Base-by-base conservation (phyloP, 1,140 invertebrate genomes). In the Drosophila sp. region DNA sequence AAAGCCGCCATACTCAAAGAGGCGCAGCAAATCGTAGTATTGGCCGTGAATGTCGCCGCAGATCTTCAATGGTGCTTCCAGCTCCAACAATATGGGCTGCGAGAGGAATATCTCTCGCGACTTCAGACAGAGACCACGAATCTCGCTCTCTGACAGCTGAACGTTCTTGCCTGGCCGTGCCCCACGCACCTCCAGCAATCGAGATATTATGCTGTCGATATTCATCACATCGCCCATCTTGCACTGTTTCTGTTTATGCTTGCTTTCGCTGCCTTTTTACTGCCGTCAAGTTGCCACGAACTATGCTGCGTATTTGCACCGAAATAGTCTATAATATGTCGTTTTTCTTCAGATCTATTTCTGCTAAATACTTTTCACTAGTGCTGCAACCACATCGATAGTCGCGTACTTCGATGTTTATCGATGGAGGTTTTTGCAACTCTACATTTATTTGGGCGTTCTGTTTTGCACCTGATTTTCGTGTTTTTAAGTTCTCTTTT, bases 1-100 rank as follows among this genome's bases (percentile, higher is more conserved):
- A 92, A 99, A 99, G 33, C 99, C 98, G 66, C 99, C 99, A 92
- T 99, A 99, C 92, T 99, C 99, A 93, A 99, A 99, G 65, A 99
- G 93, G 90, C 99, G 95, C 75, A 99, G 93, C 56, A 99, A 93
- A 93, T 99, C 99, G 92, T 98, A 99, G 93, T 99, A 99, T 93
- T 99, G 98, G 72, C 99, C 99, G 92, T 99, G 99, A 91, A 99
- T 99, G 93, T 99, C 99, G 93, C 98, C 97, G 94, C 99, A 99
- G 87, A 99, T 99, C 94, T 99, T 99, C 44, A 99, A 93, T 55
- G 99, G 99, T 60, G 99, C 99, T 94, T 99, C 98, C 72, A 99
- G 93, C 93, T 99, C 99, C 82, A 99, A 94, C 78, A 99, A 93
- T 92, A 99, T 99, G 8, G 99, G 99, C 92, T 99, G 99, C 92